Conservation (phyloP, 2,888 invertebrate species). For the Hemicrepidius hirtus region DNA sequence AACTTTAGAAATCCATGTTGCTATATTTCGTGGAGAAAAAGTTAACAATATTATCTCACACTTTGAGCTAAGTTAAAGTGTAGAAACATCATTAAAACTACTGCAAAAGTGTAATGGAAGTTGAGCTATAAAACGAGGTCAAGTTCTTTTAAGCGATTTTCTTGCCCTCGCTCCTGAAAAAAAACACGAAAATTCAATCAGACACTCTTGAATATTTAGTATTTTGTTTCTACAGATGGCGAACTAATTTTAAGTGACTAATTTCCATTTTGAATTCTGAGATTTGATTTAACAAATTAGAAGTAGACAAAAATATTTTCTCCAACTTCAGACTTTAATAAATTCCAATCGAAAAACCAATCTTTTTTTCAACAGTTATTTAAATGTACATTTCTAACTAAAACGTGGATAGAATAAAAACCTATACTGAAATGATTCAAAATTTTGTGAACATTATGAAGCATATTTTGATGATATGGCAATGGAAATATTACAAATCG, state of each 20-base stretch:
- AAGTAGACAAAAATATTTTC: no score
- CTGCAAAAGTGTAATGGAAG: neutral
- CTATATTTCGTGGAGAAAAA: no score
- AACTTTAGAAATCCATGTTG: no score
- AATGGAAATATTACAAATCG: conserved; percentile 3
- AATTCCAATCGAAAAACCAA: neutral
- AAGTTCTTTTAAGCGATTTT: conserved; percentile 16
- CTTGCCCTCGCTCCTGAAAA: neutral
- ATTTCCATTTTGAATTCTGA: neutral
- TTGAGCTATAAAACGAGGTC: neutral
- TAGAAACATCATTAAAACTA: conserved; percentile 2
- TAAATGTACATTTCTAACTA: neutral
- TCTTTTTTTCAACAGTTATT: neutral
- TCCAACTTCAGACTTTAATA: no score
- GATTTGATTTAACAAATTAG: neutral
- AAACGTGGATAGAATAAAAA: neutral
- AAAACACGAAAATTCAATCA: conserved; percentile 26
- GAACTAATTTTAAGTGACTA: conserved; percentile 13
- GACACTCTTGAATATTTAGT: conserved; percentile 21
- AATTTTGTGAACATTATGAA: conserved; percentile 8
- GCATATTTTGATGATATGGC: neutral
- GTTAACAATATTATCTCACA: no score
- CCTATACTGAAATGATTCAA: neutral
- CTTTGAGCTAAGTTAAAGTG: neutral
- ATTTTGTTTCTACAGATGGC: conserved; percentile 10